Evolutionary conservation across 1,140 invertebrate species (phyloP).

Genomic region (Tachypleus tridentatus): DNA sequence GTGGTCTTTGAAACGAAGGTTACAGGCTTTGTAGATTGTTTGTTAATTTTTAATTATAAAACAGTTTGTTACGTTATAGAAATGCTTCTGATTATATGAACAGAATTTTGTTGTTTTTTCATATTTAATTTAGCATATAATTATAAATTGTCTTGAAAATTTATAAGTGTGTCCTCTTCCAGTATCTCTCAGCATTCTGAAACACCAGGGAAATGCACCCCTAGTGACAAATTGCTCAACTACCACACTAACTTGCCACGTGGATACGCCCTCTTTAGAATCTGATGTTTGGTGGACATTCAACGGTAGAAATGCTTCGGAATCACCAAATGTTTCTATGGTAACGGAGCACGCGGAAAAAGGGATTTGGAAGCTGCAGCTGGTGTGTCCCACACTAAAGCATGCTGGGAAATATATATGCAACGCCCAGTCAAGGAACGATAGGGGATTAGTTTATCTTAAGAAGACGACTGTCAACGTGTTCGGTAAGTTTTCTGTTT

Average conservation of each 20-base stretch:
- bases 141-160: no score
- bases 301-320: conserved; percentile 24
- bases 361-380: conserved; percentile 18
- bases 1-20: no score
- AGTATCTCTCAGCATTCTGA: conserved; percentile 17
- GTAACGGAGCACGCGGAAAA: conserved; percentile 11
- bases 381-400: conserved; percentile 21
- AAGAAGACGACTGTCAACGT: conserved; percentile 23
- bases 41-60: no score
- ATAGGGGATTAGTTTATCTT: conserved; percentile 21
- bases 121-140: no score
- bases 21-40: no score
- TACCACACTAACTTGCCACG: conserved; percentile 17
- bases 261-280: conserved; percentile 7
- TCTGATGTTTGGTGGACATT: conserved; percentile 25
- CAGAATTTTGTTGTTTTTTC: no score
- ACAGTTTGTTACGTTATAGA: no score
- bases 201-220: conserved; percentile 18
- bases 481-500: conserved; percentile 19
- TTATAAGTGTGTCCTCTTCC: no score
- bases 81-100: no score
- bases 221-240: conserved; percentile 23
- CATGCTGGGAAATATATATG: conserved; percentile 23
- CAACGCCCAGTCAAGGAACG: conserved; percentile 20
- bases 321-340: conserved; percentile 20